phyloP scores from a whole-genome alignment of 2,888 invertebrate species.

The Rhopalosiphum nymphaeae region DNA sequence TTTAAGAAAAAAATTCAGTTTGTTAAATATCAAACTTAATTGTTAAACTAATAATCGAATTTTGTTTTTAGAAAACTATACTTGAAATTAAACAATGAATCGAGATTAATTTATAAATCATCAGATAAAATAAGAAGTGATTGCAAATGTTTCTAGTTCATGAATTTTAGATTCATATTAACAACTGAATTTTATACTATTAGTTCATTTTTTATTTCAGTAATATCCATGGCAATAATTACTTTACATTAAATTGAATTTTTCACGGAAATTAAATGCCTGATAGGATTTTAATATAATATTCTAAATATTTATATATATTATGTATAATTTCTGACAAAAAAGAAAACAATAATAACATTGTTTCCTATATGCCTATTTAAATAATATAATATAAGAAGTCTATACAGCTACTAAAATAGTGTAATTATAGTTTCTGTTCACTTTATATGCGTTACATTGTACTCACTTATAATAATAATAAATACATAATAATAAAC shows the following conservation, averaged over 20 bases:
- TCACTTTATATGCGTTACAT: not conserved
- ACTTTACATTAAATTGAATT: not conserved
- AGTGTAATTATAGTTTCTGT: not conserved
- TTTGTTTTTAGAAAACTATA: not conserved
- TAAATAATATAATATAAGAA: not conserved
- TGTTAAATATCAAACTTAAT: not conserved
- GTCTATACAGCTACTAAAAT: not conserved
- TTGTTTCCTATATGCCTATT: not conserved
- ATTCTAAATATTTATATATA: not conserved
- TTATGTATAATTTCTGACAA: not conserved
- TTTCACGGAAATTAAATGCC: not conserved
- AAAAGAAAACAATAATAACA: not conserved
- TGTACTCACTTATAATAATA: not conserved
- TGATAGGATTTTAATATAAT: not conserved
- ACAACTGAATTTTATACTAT: not conserved
- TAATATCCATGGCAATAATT: not conserved
- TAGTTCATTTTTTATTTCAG: not conserved
- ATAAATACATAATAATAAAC: not conserved
- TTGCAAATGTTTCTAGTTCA: not conserved
- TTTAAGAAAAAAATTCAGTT: too few relatives aligned
- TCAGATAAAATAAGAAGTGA: not conserved
- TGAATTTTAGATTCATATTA: not conserved
- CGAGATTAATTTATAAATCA: not conserved
- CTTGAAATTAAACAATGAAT: not conserved
- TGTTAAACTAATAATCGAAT: not conserved